Evolutionary conservation across 2,888 invertebrate genomes (phyloP).

Genomic region (Beris morrisii): DNA sequence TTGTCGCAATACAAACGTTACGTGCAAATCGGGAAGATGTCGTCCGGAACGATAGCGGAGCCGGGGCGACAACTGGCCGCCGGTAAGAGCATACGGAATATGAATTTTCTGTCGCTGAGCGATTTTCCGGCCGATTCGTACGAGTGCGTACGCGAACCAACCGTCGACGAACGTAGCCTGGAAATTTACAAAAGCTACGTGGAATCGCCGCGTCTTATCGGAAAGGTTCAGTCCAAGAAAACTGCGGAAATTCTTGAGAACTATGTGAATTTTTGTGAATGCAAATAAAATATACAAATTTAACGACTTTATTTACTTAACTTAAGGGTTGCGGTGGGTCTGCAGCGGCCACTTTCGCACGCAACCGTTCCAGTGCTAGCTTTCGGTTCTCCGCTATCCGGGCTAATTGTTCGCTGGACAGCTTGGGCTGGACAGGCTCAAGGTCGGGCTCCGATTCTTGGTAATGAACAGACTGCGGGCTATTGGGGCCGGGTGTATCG

Average conservation of each 20-base stretch:
- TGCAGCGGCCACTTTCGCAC: constrained; percentile 52
- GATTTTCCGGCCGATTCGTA: constrained; percentile 50
- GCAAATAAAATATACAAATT: constrained; percentile 11
- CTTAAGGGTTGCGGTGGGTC: not conserved
- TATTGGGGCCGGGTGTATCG: constrained; percentile 6
- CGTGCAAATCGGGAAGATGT: constrained; percentile 50
- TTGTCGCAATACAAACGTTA: constrained; percentile 53
- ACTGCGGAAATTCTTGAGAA: constrained; percentile 33
- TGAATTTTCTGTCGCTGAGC: constrained; percentile 47
- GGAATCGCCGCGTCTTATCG: constrained; percentile 44
- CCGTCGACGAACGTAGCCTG: constrained; percentile 48
- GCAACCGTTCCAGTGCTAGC: constrained; percentile 65
- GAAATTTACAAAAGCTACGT: constrained; percentile 52
- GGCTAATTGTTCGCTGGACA: constrained; percentile 67
- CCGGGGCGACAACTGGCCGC: constrained; percentile 40
- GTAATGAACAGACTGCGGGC: constrained; percentile 1
- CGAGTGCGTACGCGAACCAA: constrained; percentile 49
- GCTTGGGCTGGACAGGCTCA: constrained; percentile 35
- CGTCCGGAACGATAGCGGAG: constrained; percentile 36
- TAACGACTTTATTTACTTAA: not conserved
- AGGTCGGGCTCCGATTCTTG: not conserved
- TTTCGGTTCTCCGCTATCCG: constrained; percentile 69
- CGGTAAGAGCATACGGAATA: constrained; percentile 46
- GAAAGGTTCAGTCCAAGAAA: constrained; percentile 32
- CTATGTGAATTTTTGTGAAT: constrained; percentile 32